A percentile compares a stretch with the other conserved stretches of the same genome.
phyloP scores from a whole-genome alignment of 35 echinoderm and acorn worm species.

The Apostichopus parvimensis region DNA sequence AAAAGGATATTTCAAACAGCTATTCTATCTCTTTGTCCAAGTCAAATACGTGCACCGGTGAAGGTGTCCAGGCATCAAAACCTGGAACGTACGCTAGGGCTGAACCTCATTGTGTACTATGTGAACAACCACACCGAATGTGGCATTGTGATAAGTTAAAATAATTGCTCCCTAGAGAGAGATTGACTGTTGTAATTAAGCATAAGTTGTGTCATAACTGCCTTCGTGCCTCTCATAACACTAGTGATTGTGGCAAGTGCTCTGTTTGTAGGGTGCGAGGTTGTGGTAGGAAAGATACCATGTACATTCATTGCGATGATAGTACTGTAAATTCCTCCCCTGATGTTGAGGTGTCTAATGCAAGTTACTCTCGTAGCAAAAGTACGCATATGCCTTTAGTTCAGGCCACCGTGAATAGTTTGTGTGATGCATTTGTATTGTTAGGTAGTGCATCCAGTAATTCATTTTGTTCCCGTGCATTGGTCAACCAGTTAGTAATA shows the following conservation, averaged over 20 bases:
- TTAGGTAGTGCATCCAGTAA: slow-evolving; percentile 54
- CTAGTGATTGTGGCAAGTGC: slow-evolving; percentile 19
- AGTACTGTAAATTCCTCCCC: background rate
- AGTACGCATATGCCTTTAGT: slow-evolving; percentile 48
- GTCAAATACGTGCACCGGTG: background rate
- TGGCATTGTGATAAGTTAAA: background rate
- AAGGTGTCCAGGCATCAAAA: background rate
- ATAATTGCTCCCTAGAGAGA: slow-evolving; percentile 23
- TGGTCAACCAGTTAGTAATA: slow-evolving; percentile 41
- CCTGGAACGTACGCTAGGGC: background rate
- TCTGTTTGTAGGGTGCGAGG: slow-evolving; percentile 37
- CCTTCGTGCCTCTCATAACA: slow-evolving; percentile 26
- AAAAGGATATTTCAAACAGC: slow-evolving; percentile 6
- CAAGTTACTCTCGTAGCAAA: background rate
- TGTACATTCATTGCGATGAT: slow-evolving; percentile 39
- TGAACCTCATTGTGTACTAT: slow-evolving; percentile 24
- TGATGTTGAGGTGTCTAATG: slow-evolving; percentile 3
- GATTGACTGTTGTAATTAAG: background rate
- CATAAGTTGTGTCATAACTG: background rate
- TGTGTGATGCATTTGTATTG: background rate
- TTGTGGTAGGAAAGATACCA: slow-evolving; percentile 47
- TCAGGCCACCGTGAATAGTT: slow-evolving; percentile 36
- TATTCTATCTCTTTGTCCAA: slow-evolving; percentile 35
- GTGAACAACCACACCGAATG: slow-evolving; percentile 19
- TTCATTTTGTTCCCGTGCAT: slow-evolving; percentile 47